Conservation (phyloP, 1,140 invertebrate genomes). For the Cryptotermes secundus region DNA sequence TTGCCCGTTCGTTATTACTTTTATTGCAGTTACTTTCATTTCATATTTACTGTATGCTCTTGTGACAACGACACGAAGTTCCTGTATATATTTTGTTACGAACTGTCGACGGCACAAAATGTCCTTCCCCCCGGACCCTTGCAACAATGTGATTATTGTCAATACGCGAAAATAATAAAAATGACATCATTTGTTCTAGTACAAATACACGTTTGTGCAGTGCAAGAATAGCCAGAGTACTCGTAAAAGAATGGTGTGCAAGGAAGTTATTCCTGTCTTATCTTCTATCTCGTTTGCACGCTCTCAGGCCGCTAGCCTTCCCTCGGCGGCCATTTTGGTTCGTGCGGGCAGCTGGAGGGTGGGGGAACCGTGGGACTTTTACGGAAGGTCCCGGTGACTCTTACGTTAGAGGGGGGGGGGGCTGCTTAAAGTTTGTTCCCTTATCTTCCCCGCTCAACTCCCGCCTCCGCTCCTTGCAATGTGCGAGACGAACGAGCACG, state of each 20-base stretch:
- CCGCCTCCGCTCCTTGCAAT: neutral
- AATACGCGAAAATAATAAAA: neutral
- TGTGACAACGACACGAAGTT: no score
- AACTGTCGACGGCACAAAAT: neutral
- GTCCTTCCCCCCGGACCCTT: neutral
- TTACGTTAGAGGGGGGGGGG: neutral
- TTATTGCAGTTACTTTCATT: no score
- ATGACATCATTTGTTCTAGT: neutral
- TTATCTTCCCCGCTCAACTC: neutral
- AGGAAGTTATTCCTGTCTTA: neutral
- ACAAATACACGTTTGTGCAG: neutral
- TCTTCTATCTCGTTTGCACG: neutral
- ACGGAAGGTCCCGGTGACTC: neutral
- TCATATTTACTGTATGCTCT: no score
- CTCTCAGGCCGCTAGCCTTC: neutral
- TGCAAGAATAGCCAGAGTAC: neutral
- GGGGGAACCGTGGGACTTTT: slow-evolving; percentile 15
- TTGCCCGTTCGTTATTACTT: no score
- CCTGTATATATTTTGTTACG: neutral
- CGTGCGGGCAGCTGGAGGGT: neutral
- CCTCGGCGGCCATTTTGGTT: neutral
- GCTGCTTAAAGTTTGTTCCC: neutral
- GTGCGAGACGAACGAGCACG: neutral
- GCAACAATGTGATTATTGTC: neutral
- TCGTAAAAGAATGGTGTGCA: neutral